Conservation (phyloP, 2,113 vertebrate genomes). For the Eurypyga helias region DNA sequence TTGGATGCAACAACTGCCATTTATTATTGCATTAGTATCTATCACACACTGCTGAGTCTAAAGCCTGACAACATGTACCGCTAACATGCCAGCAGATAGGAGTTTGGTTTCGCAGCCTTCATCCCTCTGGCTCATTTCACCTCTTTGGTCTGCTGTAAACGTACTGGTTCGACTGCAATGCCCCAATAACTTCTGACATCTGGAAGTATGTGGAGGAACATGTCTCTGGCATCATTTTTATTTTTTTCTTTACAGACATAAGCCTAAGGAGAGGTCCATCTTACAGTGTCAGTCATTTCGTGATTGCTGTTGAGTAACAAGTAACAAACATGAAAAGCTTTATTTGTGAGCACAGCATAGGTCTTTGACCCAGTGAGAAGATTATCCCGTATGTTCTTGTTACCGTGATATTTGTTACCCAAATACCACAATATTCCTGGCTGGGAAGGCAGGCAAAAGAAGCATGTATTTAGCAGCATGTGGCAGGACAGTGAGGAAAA, state of each 20-base stretch:
- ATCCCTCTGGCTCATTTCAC: not conserved
- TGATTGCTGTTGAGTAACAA: not conserved
- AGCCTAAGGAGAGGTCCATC: not conserved
- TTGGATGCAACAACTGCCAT: not conserved
- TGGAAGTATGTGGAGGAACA: not conserved
- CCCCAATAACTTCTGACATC: not conserved
- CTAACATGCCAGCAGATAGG: accelerated
- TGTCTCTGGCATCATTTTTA: accelerated
- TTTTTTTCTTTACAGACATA: not conserved
- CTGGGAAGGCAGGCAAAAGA: not conserved
- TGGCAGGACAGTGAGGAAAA: not conserved
- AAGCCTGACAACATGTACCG: accelerated
- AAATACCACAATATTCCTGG: not conserved
- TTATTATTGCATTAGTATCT: not conserved
- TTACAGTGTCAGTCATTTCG: not conserved
- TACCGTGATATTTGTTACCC: not conserved
- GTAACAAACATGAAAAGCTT: not conserved
- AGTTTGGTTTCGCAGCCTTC: not conserved
- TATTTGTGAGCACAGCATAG: not conserved
- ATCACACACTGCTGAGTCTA: not conserved
- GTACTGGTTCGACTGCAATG: not conserved
- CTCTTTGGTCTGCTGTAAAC: not conserved
- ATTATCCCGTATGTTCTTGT: not conserved
- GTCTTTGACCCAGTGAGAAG: not conserved
- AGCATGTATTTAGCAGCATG: not conserved